A percentile compares a stretch with the other conserved stretches of the same genome.
These are phyloP conservation scores for Ptychochromis oligacanthus DNA, from an alignment of 2,113 vertebrate genomes.

Conservation along the genomic window DNA sequence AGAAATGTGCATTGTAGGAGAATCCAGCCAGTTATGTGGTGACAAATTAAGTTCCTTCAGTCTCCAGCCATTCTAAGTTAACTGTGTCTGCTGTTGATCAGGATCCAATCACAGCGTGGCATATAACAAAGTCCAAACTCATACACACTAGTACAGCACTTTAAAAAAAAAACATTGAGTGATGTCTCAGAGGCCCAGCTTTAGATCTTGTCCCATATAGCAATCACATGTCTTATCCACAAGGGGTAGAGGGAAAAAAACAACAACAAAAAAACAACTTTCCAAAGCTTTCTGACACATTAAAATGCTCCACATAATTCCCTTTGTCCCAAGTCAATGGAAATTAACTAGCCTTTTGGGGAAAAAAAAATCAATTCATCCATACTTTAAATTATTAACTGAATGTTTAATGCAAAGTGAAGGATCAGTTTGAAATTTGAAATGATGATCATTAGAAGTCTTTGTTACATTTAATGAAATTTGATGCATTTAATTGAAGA, in stretches of 20 bases:
- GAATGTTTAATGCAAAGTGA: fast-evolving
- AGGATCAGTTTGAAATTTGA: too few species aligned
- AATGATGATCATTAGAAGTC: not conserved
- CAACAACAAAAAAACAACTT: too few species aligned
- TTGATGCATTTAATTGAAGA: not conserved
- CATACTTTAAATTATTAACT: too few species aligned
- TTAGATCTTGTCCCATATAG: constrained; percentile 33
- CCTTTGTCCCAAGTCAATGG: not conserved
- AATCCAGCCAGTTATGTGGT: constrained; percentile 21
- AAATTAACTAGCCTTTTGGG: not conserved
- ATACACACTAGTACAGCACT: not conserved
- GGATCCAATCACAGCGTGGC: constrained; percentile 49
- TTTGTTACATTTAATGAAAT: not conserved
- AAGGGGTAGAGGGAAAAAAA: constrained; percentile 38
- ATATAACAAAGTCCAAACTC: constrained; percentile 49
- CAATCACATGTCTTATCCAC: constrained; percentile 10
- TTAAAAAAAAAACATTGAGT: constrained; percentile 3
- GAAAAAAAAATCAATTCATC: not conserved
- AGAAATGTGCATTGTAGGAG: constrained; percentile 29
- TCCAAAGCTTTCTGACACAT: constrained; percentile 54
- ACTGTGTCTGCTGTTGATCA: constrained; percentile 71
- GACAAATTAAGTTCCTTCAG: constrained; percentile 12
- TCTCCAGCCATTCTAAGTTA: constrained; percentile 25
- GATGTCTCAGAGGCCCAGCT: constrained; percentile 33
- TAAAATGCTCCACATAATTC: constrained; percentile 39